These are phyloP conservation scores for Struthidea cinerea DNA, from an alignment of 2,113 vertebrate genomes.

Conservation along the genomic window DNA sequence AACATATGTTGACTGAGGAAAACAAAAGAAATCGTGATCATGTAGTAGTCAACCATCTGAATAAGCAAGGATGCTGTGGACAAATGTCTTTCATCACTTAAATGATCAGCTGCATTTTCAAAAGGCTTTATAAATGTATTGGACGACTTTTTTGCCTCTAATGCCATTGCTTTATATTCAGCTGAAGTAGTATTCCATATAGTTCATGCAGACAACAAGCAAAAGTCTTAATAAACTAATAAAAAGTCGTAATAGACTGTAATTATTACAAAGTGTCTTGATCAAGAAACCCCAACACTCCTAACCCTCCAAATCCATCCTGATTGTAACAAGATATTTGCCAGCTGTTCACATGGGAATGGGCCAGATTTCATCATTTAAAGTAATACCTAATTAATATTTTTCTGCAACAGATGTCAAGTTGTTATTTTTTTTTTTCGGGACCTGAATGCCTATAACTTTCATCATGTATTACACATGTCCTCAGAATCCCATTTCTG, in stretches of 20 bases:
- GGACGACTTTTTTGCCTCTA: neutral
- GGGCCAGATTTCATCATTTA: constrained; percentile 66
- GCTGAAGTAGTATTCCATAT: neutral
- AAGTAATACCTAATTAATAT: constrained; percentile 70
- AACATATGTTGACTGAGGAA: constrained; percentile 23
- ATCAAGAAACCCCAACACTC: neutral
- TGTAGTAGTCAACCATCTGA: neutral
- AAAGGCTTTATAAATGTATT: neutral
- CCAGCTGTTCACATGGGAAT: constrained; percentile 69
- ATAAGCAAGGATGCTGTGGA: neutral
- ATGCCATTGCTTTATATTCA: neutral
- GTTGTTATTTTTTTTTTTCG: constrained; percentile 49
- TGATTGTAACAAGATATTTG: constrained; percentile 61
- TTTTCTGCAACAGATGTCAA: constrained; percentile 66
- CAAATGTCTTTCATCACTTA: neutral
- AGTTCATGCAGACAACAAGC: neutral
- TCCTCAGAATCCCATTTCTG: neutral
- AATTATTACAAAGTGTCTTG: constrained; percentile 59
- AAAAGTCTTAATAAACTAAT: constrained; percentile 39
- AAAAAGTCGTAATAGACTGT: constrained; percentile 39
- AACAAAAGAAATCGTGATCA: constrained; percentile 18
- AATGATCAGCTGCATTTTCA: neutral
- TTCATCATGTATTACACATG: neutral
- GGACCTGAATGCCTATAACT: neutral
- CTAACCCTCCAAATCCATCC: neutral